These are phyloP conservation scores for Caenorhabditis zanzibari DNA, from an alignment of 2,888 invertebrate genomes.

Conservation along the genomic window DNA sequence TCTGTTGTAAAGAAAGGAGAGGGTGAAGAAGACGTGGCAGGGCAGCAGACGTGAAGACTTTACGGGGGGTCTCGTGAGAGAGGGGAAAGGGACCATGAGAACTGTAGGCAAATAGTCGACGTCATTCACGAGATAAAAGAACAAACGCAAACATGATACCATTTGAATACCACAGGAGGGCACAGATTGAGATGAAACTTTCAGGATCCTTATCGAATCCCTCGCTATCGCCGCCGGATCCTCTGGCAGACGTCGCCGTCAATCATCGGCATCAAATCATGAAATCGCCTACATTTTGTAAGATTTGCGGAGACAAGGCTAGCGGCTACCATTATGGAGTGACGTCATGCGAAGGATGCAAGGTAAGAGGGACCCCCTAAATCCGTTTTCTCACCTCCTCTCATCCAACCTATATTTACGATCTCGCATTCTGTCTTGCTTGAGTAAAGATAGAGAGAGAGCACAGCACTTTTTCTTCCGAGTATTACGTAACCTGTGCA, in stretches of 20 bases:
- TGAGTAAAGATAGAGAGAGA: neutral
- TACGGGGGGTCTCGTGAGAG: neutral
- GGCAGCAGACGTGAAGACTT: constrained; percentile 3
- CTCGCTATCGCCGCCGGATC: constrained; percentile 47
- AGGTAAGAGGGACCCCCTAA: constrained; percentile 87
- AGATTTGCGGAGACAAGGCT: constrained; percentile 97
- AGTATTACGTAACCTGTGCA: constrained; percentile 41
- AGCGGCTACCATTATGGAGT: constrained; percentile 98
- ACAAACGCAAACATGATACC: constrained; percentile 5
- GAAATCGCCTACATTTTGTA: constrained; percentile 83
- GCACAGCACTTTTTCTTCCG: constrained; percentile 27
- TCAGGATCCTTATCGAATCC: constrained; percentile 52
- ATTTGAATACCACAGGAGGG: neutral
- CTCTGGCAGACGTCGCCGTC: neutral
- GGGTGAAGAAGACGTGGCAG: constrained; percentile 38
- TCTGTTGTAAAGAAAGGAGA: constrained; percentile 18
- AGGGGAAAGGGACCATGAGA: constrained; percentile 9
- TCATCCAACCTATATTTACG: constrained; percentile 47
- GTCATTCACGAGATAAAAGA: constrained; percentile 28
- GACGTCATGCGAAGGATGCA: constrained; percentile 98
- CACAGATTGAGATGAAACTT: neutral
- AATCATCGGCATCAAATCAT: constrained; percentile 11
- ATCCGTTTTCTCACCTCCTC: neutral
- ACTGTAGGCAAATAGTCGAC: constrained; percentile 33
- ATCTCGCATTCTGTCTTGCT: constrained; percentile 11